These are phyloP conservation scores for Oenanthe melanoleuca DNA, from an alignment of 2,113 vertebrate species.

Conservation along the genomic window DNA sequence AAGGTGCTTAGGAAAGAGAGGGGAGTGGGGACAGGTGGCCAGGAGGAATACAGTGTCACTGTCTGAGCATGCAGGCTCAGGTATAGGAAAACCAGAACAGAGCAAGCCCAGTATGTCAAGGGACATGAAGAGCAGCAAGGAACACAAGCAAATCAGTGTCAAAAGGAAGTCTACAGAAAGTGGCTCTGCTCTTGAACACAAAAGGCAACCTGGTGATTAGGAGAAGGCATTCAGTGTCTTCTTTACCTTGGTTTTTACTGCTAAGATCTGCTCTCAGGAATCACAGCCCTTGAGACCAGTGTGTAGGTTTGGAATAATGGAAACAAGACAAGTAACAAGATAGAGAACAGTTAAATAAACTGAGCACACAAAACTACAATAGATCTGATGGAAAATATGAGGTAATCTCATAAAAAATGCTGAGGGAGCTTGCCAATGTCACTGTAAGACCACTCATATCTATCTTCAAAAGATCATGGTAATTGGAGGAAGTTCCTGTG, in stretches of 20 bases:
- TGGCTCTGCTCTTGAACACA: not conserved
- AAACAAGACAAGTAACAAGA: not conserved
- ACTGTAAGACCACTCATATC: not conserved
- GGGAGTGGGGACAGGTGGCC: not conserved
- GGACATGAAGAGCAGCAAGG: not conserved
- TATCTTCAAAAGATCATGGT: not conserved
- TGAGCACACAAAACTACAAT: not conserved
- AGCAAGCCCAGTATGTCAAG: not conserved
- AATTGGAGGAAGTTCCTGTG: not conserved
- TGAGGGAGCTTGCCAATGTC: not conserved
- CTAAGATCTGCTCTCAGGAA: not conserved
- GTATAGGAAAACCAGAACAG: not conserved
- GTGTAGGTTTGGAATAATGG: not conserved
- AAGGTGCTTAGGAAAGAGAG: not conserved
- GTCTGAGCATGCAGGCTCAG: not conserved
- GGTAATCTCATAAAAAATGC: not conserved
- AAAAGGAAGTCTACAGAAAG: not conserved
- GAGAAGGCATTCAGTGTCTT: not conserved
- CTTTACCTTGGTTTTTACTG: not conserved
- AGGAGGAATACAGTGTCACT: not conserved
- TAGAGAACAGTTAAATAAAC: not conserved
- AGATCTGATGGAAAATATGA: not conserved
- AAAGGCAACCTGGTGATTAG: not conserved
- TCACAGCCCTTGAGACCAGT: not conserved
- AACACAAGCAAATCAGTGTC: not conserved